phyloP scores from a whole-genome alignment of 2,113 vertebrate species.

The Otocyon megalotis region DNA sequence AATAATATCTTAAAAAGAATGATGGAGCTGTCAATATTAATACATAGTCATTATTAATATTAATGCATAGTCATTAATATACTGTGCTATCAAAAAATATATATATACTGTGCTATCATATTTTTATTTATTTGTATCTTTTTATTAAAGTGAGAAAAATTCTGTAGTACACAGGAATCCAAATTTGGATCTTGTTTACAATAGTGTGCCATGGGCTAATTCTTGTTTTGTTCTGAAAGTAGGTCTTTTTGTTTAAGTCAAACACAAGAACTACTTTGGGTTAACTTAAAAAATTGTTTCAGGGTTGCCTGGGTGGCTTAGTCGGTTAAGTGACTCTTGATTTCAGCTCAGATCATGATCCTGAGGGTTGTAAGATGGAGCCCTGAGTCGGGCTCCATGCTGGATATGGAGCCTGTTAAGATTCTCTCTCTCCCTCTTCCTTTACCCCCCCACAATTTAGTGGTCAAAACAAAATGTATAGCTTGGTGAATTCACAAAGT shows the following conservation, averaged over 20 bases:
- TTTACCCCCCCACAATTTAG: background rate
- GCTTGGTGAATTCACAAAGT: background rate
- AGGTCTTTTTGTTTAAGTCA: background rate
- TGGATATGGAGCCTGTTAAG: background rate
- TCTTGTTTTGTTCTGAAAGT: slow-evolving; percentile 45
- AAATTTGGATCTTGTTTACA: background rate
- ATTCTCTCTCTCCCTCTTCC: background rate
- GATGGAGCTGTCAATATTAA: background rate
- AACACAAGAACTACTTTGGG: slow-evolving; percentile 9
- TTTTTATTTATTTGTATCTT: slow-evolving; percentile 1
- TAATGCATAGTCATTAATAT: background rate
- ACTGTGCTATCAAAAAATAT: background rate
- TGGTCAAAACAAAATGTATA: background rate
- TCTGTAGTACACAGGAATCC: background rate
- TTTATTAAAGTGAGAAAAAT: slow-evolving; percentile 46
- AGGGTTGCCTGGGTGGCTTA: background rate
- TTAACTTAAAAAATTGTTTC: slow-evolving; percentile 34
- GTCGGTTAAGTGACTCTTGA: background rate
- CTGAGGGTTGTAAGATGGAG: background rate
- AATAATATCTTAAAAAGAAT: background rate
- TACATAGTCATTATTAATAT: background rate
- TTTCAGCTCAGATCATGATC: background rate
- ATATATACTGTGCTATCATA: background rate
- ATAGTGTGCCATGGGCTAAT: background rate
- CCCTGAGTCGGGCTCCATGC: background rate